Base-by-base conservation (phyloP, 1,140 invertebrate genomes). In the Pararge aegeria region DNA sequence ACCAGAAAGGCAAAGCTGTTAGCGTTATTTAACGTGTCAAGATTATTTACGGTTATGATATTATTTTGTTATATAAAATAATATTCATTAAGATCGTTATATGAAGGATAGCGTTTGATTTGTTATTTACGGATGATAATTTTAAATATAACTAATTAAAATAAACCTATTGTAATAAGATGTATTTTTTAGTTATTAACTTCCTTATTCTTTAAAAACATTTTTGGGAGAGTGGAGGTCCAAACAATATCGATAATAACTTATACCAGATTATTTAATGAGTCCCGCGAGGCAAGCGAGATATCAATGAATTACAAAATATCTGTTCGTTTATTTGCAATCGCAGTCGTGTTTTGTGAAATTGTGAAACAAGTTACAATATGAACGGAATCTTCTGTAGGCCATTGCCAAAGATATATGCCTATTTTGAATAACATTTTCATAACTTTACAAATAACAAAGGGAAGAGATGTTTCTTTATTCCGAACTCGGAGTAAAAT, bases 381-480 rank as follows among this genome's bases (percentile, higher is more conserved):
- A 69, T 65, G 59, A 65, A 60, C 48, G 58, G 61, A 61, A 69
- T 73, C 70, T 58, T 73, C 70, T 66, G 66, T 69, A 55, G 69
- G 69, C 66, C 66, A 68, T 55, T 68, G 66, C 61, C 69, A 66
- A 66, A 67, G 55, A 50, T 27, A 62, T 62, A 24, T 34, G n/a
- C n/a, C n/a, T n/a, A 42, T 46, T 62, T 46, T 55, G 46, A 18
- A 40, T 40, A 18, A 15, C 16, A 40, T 40, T 40, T 40, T 40
- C 16, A 7, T 40, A 40, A 37, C 4, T 30, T 6, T 15, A 46
- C 38, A 37, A 34, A 55, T 48, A 55, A 15, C 20, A 55, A 55
- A 48, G 24, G 21, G 7, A 4, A 18, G 24, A 55, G 18, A 46
- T 13, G 21, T 13, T 20, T 21, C 42, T 19, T 20, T 21, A 9